These are phyloP conservation scores for Eremophila alpestris DNA, from an alignment of 2,797 vertebrate genomes.

Conservation along the genomic window DNA sequence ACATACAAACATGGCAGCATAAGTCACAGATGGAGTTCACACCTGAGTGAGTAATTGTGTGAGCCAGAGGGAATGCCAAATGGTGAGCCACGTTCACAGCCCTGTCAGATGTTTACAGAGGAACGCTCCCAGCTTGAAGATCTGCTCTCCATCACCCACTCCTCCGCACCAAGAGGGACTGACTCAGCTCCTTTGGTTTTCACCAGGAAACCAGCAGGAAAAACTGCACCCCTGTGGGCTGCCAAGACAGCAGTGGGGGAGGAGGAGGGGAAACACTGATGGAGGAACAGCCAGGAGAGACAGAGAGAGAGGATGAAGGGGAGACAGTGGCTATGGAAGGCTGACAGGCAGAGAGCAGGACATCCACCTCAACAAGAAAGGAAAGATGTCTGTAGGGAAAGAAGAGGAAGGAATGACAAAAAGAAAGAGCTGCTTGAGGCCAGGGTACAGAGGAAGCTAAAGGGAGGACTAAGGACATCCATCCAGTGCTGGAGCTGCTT, in stretches of 20 bases:
- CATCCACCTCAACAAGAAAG: background rate
- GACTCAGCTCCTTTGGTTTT: slow-evolving; percentile 1
- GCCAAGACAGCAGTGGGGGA: background rate
- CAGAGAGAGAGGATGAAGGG: background rate
- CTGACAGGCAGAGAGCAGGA: background rate
- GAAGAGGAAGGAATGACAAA: background rate
- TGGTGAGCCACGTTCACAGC: background rate
- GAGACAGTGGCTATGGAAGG: background rate
- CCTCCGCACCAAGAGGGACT: background rate
- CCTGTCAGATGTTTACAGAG: background rate
- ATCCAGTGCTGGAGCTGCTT: background rate
- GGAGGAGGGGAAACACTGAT: background rate
- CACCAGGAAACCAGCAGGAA: background rate
- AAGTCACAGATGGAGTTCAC: slow-evolving; percentile 28
- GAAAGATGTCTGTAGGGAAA: background rate
- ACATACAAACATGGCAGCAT: background rate
- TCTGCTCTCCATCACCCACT: background rate
- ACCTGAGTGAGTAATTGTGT: background rate
- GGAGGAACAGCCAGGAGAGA: background rate
- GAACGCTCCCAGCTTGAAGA: background rate
- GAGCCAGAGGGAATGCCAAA: slow-evolving; percentile 13
- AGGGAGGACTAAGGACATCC: background rate
- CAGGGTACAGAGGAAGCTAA: background rate
- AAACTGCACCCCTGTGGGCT: background rate
- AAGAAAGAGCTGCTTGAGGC: background rate